Percentiles rank a stretch among this genome's conserved stretches.
Evolutionary conservation across 1,140 invertebrate species (phyloP).

Genomic region (Drosophila parvula): DNA sequence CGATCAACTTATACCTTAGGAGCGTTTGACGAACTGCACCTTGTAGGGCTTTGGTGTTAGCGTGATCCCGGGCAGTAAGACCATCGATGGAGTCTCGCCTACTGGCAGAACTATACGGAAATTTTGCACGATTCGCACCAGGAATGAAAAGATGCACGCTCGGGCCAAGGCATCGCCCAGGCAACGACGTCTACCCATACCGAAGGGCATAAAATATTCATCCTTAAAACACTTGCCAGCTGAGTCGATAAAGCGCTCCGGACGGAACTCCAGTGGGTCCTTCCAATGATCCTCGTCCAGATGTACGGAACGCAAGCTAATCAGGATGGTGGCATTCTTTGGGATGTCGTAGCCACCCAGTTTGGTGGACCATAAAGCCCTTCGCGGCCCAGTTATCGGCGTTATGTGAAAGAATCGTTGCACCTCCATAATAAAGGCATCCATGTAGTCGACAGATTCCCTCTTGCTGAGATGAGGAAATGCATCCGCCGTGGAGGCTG

Average conservation of each 20-base stretch:
- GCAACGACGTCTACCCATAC: constrained; percentile 89
- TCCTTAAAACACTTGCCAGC: constrained; percentile 73
- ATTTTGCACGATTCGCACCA: constrained; percentile 88
- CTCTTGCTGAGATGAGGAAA: constrained; percentile 76
- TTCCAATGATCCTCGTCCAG: constrained; percentile 87
- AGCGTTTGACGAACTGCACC: constrained; percentile 70
- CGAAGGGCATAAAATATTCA: constrained; percentile 87
- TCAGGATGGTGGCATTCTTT: constrained; percentile 87
- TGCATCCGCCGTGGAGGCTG: constrained; percentile 13
- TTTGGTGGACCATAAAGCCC: constrained; percentile 86
- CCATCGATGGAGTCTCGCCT: constrained; percentile 60
- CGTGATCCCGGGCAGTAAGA: constrained; percentile 77
- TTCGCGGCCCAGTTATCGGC: constrained; percentile 88
- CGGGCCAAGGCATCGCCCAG: constrained; percentile 90
- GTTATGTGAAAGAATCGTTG: constrained; percentile 87
- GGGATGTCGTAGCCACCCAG: constrained; percentile 88
- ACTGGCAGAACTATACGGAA: constrained; percentile 81
- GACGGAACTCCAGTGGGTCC: constrained; percentile 89
- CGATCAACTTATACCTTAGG: neutral
- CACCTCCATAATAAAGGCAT: constrained; percentile 88
- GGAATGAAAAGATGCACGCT: constrained; percentile 89
- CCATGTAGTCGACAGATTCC: constrained; percentile 87
- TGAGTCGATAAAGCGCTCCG: constrained; percentile 88
- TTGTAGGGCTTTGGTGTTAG: constrained; percentile 83
- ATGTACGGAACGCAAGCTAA: constrained; percentile 88